These are phyloP conservation scores for Halcyon leucocephala DNA, from an alignment of 2,797 vertebrate genomes.

Conservation along the genomic window DNA sequence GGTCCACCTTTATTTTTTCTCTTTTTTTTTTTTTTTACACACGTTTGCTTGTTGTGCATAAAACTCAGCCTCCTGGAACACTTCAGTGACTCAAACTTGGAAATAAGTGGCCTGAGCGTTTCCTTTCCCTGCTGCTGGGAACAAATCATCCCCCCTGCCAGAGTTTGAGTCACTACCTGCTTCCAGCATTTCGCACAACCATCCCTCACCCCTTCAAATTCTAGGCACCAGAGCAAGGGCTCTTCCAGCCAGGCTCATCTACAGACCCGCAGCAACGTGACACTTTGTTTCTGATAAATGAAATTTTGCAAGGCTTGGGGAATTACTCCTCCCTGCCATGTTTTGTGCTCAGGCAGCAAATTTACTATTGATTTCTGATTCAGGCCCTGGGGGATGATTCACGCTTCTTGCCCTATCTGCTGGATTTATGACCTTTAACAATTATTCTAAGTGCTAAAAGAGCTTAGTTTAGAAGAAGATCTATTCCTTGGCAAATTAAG, in stretches of 20 bases:
- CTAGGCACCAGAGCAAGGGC: background rate
- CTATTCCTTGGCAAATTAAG: slow-evolving; percentile 62
- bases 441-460: slow-evolving; percentile 66
- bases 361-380: slow-evolving; percentile 77
- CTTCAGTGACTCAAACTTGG: background rate
- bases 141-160: background rate
- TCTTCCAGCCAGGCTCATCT: background rate
- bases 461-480: slow-evolving; percentile 57
- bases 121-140: background rate
- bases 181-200: background rate
- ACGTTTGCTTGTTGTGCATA: background rate
- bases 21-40: background rate
- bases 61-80: background rate
- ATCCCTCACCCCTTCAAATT: background rate
- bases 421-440: slow-evolving; percentile 70
- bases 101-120: background rate
- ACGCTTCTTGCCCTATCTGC: slow-evolving; percentile 29
- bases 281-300: slow-evolving; percentile 41
- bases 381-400: slow-evolving; percentile 58
- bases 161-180: slow-evolving; percentile 34
- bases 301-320: slow-evolving; percentile 48
- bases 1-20: background rate
- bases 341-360: slow-evolving; percentile 75
- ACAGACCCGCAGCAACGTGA: background rate
- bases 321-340: slow-evolving; percentile 63